A percentile compares a stretch with the other conserved stretches of the same genome.
Conservation (phyloP, 1,140 invertebrate genomes). For the Globodera ellingtonae region DNA sequence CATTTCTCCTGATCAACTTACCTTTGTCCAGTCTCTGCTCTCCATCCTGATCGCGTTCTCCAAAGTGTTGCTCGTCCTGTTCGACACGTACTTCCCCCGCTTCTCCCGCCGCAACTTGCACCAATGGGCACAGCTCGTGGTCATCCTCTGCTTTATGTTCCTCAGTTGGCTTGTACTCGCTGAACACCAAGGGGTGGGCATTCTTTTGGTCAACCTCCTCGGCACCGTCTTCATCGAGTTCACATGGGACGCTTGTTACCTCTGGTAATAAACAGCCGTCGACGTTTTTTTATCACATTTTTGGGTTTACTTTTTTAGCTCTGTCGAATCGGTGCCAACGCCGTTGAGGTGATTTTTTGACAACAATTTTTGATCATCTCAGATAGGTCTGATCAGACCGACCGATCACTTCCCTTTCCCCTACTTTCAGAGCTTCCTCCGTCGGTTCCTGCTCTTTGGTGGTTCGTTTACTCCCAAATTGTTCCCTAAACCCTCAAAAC, state of each 20-base stretch:
- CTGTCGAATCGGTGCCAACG: slow-evolving; percentile 20
- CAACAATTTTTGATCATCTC: neutral
- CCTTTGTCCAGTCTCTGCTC: slow-evolving; percentile 40
- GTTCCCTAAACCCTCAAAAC: no score
- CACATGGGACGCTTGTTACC: slow-evolving; percentile 60
- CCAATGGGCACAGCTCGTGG: slow-evolving; percentile 55
- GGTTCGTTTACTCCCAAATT: slow-evolving; percentile 20
- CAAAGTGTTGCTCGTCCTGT: slow-evolving; percentile 55
- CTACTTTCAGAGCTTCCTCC: slow-evolving; percentile 29
- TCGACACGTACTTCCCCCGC: slow-evolving; percentile 43
- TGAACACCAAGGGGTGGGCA: slow-evolving; percentile 53
- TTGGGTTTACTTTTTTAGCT: slow-evolving; percentile 7
- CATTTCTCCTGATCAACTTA: neutral
- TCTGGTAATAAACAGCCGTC: slow-evolving; percentile 39
- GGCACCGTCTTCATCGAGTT: slow-evolving; percentile 57
- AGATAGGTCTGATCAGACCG: neutral
- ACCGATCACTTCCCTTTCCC: slow-evolving; percentile 7
- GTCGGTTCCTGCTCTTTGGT: slow-evolving; percentile 55
- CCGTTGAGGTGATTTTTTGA: slow-evolving; percentile 1
- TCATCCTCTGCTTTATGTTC: slow-evolving; percentile 59
- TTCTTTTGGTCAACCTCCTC: slow-evolving; percentile 58
- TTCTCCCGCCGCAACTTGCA: slow-evolving; percentile 59
- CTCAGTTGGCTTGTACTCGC: slow-evolving; percentile 51
- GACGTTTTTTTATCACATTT: neutral
- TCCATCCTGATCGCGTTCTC: slow-evolving; percentile 60